phyloP scores from a whole-genome alignment of 64 coral and sea anemone genomes.

The Pachyseris speciosa region DNA sequence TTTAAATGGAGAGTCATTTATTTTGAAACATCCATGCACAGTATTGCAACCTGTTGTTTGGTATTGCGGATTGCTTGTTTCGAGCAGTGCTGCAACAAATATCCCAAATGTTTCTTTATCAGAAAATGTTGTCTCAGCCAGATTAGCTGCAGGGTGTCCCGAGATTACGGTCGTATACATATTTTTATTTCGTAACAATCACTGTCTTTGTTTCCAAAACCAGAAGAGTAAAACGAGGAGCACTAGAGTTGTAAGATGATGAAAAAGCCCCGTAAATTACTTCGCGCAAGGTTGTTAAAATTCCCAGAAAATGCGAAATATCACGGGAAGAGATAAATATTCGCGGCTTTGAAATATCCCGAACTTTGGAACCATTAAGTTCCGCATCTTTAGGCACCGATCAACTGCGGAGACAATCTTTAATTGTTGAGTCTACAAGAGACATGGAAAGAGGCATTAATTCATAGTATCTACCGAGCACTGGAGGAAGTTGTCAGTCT shows the following conservation, averaged over 20 bases:
- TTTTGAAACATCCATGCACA: neutral
- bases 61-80: neutral
- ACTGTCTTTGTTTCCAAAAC: too few relatives aligned
- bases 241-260: too few relatives aligned
- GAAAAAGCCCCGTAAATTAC: too few relatives aligned
- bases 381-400: too few relatives aligned
- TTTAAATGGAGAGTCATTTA: neutral
- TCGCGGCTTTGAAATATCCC: neutral
- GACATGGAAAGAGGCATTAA: too few relatives aligned
- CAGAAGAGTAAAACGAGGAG: too few relatives aligned
- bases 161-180: neutral
- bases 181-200: neutral
- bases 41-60: neutral
- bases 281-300: neutral
- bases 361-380: neutral
- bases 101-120: neutral
- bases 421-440: too few relatives aligned
- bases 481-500: too few relatives aligned
- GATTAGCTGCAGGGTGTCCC: neutral
- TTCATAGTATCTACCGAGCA: too few relatives aligned
- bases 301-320: neutral
- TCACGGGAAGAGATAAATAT: neutral
- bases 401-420: too few relatives aligned
- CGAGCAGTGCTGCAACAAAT: neutral
- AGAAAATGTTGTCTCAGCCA: neutral